A percentile compares a stretch with the other conserved stretches of the same genome.
Evolutionary conservation across 2,113 vertebrate species (phyloP).

Genomic region (Rhinogobius similis): DNA sequence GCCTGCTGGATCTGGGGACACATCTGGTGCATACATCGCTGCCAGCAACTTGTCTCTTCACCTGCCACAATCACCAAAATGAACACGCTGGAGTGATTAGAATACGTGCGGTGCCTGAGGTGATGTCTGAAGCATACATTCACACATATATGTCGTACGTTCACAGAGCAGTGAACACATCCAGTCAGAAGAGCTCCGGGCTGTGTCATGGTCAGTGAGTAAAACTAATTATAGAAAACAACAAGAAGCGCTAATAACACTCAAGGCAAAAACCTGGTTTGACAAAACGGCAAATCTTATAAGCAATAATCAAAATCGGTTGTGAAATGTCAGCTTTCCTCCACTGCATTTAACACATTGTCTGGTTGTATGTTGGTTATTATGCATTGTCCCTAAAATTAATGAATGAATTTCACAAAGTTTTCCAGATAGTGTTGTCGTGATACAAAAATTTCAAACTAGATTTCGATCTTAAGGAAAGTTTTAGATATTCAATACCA

Average conservation of each 20-base stretch:
- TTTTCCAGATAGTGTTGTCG: too few species aligned
- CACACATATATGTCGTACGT: not conserved
- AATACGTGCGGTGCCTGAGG: not conserved
- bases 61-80: conserved; percentile 3
- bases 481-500: too few species aligned
- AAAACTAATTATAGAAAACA: conserved; percentile 11
- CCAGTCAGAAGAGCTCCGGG: not conserved
- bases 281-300: conserved; percentile 1
- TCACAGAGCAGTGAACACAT: not conserved
- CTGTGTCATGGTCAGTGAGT: conserved; percentile 1
- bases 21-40: conserved; percentile 2
- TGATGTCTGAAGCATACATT: not conserved
- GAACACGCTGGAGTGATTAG: conserved; percentile 6
- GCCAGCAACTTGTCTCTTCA: conserved; percentile 4
- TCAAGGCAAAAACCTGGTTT: not conserved
- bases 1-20: conserved; percentile 9
- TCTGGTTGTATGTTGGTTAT: too few species aligned
- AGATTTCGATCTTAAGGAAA: too few species aligned
- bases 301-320: too few species aligned
- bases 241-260: conserved; percentile 2
- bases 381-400: too few species aligned
- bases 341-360: too few species aligned
- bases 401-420: too few species aligned
- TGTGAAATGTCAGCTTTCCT: too few species aligned
- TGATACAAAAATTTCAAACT: too few species aligned